phyloP scores from a whole-genome alignment of 2,113 vertebrate genomes.

The Python bivittatus region DNA sequence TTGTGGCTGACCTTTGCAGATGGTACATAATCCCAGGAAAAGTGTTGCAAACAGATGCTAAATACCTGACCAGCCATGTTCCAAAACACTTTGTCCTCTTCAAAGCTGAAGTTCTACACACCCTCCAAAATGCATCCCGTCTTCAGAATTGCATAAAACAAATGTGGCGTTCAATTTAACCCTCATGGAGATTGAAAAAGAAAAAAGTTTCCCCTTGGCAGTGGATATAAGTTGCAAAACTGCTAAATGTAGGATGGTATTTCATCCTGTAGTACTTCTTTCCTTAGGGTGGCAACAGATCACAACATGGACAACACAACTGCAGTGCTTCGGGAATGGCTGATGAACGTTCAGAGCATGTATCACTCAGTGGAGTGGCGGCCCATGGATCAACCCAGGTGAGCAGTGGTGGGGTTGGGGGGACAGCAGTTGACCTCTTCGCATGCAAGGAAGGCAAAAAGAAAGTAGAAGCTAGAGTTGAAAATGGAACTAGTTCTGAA shows the following conservation, averaged over 20 bases:
- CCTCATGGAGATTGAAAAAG: background rate
- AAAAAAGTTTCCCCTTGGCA: background rate
- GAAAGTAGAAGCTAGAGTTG: background rate
- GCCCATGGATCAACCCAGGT: constrained; percentile 85
- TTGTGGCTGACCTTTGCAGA: background rate
- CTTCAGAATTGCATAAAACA: background rate
- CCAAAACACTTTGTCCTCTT: background rate
- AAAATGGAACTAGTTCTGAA: background rate
- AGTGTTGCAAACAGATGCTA: background rate
- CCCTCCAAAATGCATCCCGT: background rate
- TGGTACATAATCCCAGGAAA: background rate
- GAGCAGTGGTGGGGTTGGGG: background rate
- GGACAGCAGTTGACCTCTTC: background rate
- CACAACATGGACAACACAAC: constrained; percentile 90
- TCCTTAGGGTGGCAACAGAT: constrained; percentile 87
- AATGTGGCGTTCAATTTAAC: background rate
- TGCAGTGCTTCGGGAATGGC: constrained; percentile 83
- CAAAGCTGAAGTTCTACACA: background rate
- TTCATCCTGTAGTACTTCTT: background rate
- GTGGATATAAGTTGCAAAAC: background rate
- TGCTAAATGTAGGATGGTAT: background rate
- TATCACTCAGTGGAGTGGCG: constrained; percentile 93
- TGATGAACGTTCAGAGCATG: constrained; percentile 80
- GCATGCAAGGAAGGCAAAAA: background rate
- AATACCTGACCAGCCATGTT: background rate